Evolutionary conservation across 2,797 vertebrate species (phyloP), one percentile per base, ranked within the genome.

Genomic region (Peromyscus eremicus): DNA sequence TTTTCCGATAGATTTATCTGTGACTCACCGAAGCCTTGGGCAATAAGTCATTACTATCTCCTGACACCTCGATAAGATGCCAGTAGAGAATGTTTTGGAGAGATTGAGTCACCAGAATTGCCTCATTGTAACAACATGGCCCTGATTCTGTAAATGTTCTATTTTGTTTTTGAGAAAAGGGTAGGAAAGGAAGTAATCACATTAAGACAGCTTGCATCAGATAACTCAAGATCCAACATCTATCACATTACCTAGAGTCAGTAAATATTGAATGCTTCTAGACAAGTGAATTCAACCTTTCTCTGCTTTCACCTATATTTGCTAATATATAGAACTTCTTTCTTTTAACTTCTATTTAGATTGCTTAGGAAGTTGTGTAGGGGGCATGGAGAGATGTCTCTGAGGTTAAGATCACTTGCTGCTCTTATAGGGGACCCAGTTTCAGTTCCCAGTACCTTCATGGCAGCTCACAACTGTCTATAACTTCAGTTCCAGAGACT

Each of bases 1-100:
- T 81, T 96, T 7, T 92, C 73, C 52, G 46, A 43, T 91, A 37
- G 29, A 84, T 86, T 96, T 95, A 86, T 89, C 68, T 68, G 25
- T 96, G 70, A 49, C 32, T 88, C 34, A 14, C 37, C 8, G 81
- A 66, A 88, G 34, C 70, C 19, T 79, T 40, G 55, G 6, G 23
- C 55, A 91, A 40, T 87, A 82, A 82, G 66, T 82, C 46, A 10
- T 79, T 76, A 55, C 79, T 84, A 0, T 86, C 68, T 86, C 37
- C 11, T 62, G 37, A 89, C 70, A 68, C 8, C 32, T 79, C 21
- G 9, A 66, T 92, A 82, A 89, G 46, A 19, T 89, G 17, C 6
- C 71, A 19, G 37, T 73, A 40, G 79, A 82, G 29, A 81, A 40
- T 88, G 17, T 73, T 75, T 27, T 37, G 11, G 86, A 94, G 94